Conservation (phyloP, 92 coral and sea anemone genomes). For the Muricea muricata region DNA sequence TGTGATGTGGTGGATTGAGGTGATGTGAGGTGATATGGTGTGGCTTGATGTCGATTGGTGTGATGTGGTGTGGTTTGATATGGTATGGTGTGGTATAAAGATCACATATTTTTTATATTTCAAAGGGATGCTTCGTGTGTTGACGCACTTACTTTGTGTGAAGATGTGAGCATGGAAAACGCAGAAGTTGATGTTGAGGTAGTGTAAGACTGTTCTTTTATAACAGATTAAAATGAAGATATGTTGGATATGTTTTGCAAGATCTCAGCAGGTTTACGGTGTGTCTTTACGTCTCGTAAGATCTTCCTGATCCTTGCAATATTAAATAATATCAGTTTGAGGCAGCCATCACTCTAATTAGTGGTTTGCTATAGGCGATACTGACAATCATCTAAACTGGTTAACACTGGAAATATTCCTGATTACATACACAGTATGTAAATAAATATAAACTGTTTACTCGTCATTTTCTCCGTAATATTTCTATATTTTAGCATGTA, state of each 20-base stretch:
- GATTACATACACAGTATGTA: no score
- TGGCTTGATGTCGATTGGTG: no score
- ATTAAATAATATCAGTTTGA: slow-evolving; percentile 67
- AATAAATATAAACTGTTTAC: no score
- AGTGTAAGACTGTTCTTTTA: no score
- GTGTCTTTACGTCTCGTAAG: slow-evolving; percentile 9
- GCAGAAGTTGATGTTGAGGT: slow-evolving; percentile 76
- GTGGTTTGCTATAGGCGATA: slow-evolving; percentile 41
- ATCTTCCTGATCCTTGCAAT: slow-evolving; percentile 67
- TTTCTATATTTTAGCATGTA: slow-evolving; percentile 10
- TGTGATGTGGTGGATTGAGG: no score
- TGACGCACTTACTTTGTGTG: slow-evolving; percentile 84
- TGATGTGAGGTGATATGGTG: no score
- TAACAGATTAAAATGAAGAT: no score
- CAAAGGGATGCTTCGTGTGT: slow-evolving; percentile 77
- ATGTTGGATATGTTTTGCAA: slow-evolving; percentile 2
- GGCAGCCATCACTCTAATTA: slow-evolving; percentile 34
- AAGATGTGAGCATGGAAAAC: slow-evolving; percentile 73
- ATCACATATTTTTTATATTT: not conserved
- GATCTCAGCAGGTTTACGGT: slow-evolving; percentile 37
- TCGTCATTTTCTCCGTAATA: not conserved
- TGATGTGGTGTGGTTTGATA: no score
- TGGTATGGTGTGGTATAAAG: no score
- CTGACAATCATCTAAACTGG: not conserved
- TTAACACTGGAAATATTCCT: no score